These are phyloP conservation scores for Cisticola juncidis DNA, from an alignment of 2,113 vertebrate genomes.

Conservation along the genomic window DNA sequence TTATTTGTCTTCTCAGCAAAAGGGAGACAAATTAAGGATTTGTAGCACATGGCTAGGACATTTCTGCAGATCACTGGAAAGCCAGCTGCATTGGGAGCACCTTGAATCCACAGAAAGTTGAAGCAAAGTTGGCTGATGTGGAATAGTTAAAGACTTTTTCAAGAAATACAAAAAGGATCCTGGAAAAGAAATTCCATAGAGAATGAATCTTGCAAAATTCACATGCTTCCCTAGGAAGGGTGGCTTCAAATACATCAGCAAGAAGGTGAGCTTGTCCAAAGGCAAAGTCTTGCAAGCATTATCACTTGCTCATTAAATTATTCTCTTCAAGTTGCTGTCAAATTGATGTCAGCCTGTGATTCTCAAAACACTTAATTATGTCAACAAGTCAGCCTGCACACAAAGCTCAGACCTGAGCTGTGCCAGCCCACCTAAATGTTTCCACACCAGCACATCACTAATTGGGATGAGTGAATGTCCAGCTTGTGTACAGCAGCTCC, in stretches of 20 bases:
- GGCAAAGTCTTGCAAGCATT: not conserved
- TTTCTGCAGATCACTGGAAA: not conserved
- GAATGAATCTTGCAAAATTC: accelerated
- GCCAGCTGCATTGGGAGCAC: not conserved
- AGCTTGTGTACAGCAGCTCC: not conserved
- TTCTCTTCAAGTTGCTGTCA: not conserved
- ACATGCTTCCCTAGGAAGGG: not conserved
- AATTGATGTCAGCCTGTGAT: not conserved
- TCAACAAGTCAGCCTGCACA: not conserved
- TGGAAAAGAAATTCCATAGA: not conserved
- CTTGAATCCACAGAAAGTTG: not conserved
- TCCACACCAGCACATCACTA: not conserved
- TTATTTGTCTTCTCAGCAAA: not conserved
- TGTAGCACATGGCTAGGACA: not conserved
- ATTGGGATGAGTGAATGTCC: accelerated
- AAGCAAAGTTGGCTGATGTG: not conserved
- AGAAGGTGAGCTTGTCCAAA: not conserved
- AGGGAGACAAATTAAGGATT: not conserved
- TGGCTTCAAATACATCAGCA: not conserved
- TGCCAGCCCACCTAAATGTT: not conserved
- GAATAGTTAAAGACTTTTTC: not conserved
- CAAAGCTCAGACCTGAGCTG: not conserved
- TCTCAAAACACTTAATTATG: not conserved
- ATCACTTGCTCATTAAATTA: not conserved
- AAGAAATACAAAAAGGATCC: not conserved